Percentiles rank a stretch among this genome's conserved stretches.
Evolutionary conservation across 2,888 invertebrate species (phyloP).

Genomic region (Platycnemis pennipes): DNA sequence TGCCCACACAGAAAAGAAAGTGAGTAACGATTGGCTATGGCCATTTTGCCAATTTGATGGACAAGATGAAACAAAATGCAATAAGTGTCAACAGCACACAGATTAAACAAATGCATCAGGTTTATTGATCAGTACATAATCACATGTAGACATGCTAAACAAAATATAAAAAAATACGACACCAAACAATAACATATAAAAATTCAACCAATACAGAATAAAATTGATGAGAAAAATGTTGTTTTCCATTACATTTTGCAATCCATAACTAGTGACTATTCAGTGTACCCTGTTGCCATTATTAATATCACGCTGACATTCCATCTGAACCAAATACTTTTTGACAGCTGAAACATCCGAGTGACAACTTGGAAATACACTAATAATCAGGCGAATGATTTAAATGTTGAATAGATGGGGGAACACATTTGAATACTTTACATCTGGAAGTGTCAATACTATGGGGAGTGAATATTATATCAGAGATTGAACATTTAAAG

Average conservation of each 20-base stretch:
- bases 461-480: background rate
- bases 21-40: background rate
- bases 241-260: background rate
- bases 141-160: background rate
- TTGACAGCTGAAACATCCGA: background rate
- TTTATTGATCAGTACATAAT: constrained; percentile 21
- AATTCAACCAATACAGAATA: background rate
- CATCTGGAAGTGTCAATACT: background rate
- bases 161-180: constrained; percentile 34
- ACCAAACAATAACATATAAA: constrained; percentile 11
- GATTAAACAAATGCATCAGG: background rate
- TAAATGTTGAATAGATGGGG: background rate
- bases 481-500: constrained; percentile 2
- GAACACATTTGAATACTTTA: background rate
- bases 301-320: background rate
- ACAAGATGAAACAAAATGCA: background rate
- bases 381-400: background rate
- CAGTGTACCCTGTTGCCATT: background rate
- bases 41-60: background rate
- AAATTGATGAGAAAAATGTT: background rate
- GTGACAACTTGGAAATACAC: background rate
- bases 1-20: constrained; percentile 79
- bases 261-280: background rate
- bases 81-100: background rate
- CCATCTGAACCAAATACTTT: background rate